Conservation (phyloP, 1,140 invertebrate genomes). For the Trachymyrmex cornetzi region DNA sequence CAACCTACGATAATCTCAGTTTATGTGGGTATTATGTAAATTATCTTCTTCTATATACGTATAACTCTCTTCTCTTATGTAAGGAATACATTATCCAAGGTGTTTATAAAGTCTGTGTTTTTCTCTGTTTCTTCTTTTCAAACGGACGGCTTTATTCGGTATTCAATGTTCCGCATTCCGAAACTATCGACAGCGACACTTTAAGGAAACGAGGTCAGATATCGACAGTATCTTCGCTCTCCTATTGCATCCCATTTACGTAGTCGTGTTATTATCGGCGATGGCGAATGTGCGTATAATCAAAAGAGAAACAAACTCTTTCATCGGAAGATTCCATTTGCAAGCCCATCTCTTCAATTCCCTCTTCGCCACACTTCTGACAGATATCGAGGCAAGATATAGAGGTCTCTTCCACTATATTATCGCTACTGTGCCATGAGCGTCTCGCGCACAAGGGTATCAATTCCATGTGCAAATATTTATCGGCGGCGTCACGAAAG, state of each 20-base stretch:
- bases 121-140: background rate
- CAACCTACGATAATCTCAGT: background rate
- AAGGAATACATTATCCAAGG: constrained; percentile 9
- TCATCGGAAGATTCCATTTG: constrained; percentile 39
- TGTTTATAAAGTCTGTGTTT: background rate
- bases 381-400: constrained; percentile 15
- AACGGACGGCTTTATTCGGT: background rate
- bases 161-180: background rate
- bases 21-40: constrained; percentile 21
- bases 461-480: constrained; percentile 53
- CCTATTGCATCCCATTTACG: constrained; percentile 8
- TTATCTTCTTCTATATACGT: background rate
- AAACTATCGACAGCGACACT: constrained; percentile 2
- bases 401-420: constrained; percentile 25
- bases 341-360: constrained; percentile 22
- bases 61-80: constrained; percentile 1
- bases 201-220: constrained; percentile 20
- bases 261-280: constrained; percentile 15
- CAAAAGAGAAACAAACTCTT: constrained; percentile 29
- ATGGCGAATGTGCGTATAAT: background rate
- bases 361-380: background rate
- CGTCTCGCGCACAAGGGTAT: constrained; percentile 23
- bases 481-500: constrained; percentile 22
- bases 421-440: constrained; percentile 8
- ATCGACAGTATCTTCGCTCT: constrained; percentile 19